Conservation (phyloP, 2,797 vertebrate species). For the Enteromius viviparus region DNA sequence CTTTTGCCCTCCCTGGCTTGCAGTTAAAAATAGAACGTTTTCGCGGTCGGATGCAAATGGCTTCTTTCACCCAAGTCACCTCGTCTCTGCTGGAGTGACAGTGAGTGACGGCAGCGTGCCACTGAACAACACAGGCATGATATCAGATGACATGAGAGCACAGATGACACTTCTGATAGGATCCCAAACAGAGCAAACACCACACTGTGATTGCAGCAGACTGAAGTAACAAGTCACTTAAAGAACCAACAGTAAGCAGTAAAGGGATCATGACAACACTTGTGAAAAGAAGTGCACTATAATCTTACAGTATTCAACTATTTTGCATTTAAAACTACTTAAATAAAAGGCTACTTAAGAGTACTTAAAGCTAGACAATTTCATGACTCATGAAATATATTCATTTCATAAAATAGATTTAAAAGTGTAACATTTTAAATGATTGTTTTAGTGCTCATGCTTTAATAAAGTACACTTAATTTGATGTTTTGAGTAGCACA, state of each 20-base stretch:
- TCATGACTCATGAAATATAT: too few relatives aligned
- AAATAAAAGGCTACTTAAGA: neutral
- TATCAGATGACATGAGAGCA: conserved; percentile 59
- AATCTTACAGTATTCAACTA: neutral
- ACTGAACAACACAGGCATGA: conserved; percentile 52
- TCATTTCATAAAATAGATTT: too few relatives aligned
- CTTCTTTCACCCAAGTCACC: conserved; percentile 57
- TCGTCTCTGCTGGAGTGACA: conserved; percentile 63
- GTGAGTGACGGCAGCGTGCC: conserved; percentile 66
- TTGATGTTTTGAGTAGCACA: neutral
- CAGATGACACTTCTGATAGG: conserved; percentile 51
- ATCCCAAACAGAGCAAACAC: conserved; percentile 26
- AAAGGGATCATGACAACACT: neutral
- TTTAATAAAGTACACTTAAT: neutral
- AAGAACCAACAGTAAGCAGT: neutral
- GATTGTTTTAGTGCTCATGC: neutral
- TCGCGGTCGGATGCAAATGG: conserved; percentile 64
- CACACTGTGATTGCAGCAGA: neutral
- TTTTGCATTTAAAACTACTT: neutral
- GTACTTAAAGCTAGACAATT: neutral
- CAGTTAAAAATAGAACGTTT: conserved; percentile 70
- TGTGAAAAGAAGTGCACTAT: neutral
- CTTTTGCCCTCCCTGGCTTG: neutral
- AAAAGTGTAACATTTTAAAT: neutral
- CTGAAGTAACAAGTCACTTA: neutral